Base-by-base conservation (phyloP, 2,797 vertebrate species). In the Sardinella longiceps region DNA sequence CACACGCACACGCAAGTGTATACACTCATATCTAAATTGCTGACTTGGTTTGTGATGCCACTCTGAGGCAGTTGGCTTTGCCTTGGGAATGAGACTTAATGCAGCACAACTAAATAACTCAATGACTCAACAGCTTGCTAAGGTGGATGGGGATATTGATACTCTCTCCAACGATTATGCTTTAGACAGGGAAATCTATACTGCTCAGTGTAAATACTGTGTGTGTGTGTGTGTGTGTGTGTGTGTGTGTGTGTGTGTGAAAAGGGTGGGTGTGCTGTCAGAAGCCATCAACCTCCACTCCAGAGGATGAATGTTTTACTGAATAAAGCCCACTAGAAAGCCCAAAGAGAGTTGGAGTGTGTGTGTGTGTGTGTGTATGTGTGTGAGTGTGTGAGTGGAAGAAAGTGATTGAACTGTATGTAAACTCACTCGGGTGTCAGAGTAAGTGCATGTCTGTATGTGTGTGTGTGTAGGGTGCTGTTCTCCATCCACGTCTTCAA, bases 161-260 rank as follows among this genome's bases (percentile, higher is more conserved):
- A 84, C 84, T 84, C 85, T 80, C 77, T 88, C 77, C 66, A 85
- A 39, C 66, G 10, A 83, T 3, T 51, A 77, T 83, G 48, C 28
- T 77, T 80, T 84, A 53, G 66, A 85, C 85, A 81, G 53, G 85
- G 82, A 56, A 85, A 88, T 80, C 87, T 28, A 82, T 81, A 80
- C 84, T 84, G 11, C 15, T 53, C 70, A 30, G 63, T 37, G 28
- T 70, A 43, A 43, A 43, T 43, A 43, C 43, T 43, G 12, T 74
- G 12, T 39, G 66, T 37, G 66, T 74, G 33, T 70, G 63, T 33
- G 28, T 70, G 11, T 33, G 28, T 23, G 63, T 66, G 63, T 58
- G 56, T 25, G 56, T 63, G 20, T 28, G 58, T 63, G n/a, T 63
- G 58, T 25, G 4, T 25, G 25, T n/a, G 14, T 15, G 63, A 25